Evolutionary conservation across 2,113 vertebrate species (phyloP), one percentile per base, ranked within the genome.

Genomic region (Paedocypris sp.): DNA sequence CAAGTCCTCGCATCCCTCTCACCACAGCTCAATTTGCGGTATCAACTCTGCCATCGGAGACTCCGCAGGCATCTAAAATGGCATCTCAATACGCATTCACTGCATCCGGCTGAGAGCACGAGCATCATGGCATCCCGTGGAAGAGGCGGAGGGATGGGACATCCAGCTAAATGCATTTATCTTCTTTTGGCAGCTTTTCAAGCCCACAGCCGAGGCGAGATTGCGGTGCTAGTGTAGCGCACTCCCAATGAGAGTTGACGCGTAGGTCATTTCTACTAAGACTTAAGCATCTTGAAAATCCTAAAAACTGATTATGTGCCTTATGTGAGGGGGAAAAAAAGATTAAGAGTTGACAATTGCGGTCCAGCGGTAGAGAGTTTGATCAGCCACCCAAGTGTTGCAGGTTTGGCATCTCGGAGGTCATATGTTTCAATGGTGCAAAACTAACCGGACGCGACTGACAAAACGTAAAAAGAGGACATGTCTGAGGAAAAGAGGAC

Each of bases 81-180:
- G 18, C 39, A 58, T 58, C 54, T 58, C 18, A 16, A 11, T 29
- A 20, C 3, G 13, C 22, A 28, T 42, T 25, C 36, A 29, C 15
- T 12, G 35, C 52, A 20, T 57, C 31, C 16, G 12, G 6, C 4
- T 4, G 12, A 32, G 54, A 58, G 25, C 54, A 18, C 10, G 15
- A 43, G 25, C 28, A 58, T 45, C 54, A 45, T 32, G 5, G 16
- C 26, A 58, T 58, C 54, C 39, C 26, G 8, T 11, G 25, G 54
- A 58, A 32, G 39, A 31, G 16, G 6, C 13, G 54, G 39, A 13
- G 26, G 25, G 18, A 31, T 19, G 29, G 29, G 18, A 51, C 10
- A 42, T 43, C 26, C 39, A 58, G 54, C 39, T 43, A 58, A 58
- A 58, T 32, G 39, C 53, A 58, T 58, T 58, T 58, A 58, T 58